Conservation (phyloP, 2,797 vertebrate genomes). For the Taenioides sp. region DNA sequence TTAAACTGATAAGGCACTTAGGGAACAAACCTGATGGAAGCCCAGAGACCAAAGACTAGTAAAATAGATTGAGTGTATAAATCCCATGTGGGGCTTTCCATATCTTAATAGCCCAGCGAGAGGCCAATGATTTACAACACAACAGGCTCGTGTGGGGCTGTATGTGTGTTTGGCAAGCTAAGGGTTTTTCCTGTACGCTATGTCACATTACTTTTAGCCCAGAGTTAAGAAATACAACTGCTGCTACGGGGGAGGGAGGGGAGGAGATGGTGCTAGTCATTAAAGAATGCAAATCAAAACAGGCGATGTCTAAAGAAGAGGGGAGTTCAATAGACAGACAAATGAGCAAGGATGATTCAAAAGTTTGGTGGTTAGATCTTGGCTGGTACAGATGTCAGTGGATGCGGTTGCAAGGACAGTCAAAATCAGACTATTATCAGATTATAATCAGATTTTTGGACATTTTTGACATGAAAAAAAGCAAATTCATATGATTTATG, state of each 20-base stretch:
- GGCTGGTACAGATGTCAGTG: too few relatives aligned
- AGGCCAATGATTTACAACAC: constrained; percentile 71
- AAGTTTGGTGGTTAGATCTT: too few relatives aligned
- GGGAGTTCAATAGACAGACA: not conserved
- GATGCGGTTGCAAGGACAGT: too few relatives aligned
- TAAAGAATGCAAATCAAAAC: not conserved
- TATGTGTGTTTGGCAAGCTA: constrained; percentile 60
- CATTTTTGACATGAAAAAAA: too few relatives aligned
- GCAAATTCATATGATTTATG: too few relatives aligned
- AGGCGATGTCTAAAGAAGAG: not conserved
- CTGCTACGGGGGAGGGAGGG: constrained; percentile 41
- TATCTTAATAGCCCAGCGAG: constrained; percentile 78
- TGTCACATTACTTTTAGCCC: constrained; percentile 53
- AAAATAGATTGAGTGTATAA: constrained; percentile 80
- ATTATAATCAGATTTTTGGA: too few relatives aligned
- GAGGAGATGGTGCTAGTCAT: constrained; percentile 26
- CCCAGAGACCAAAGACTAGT: constrained; percentile 72
- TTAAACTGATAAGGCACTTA: constrained; percentile 78
- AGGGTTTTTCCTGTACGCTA: constrained; percentile 44
- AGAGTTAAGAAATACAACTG: constrained; percentile 52
- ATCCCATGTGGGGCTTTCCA: constrained; percentile 73
- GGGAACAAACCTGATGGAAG: constrained; percentile 74
- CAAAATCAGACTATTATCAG: too few relatives aligned
- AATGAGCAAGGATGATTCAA: too few relatives aligned
- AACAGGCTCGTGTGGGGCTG: constrained; percentile 49